These are phyloP conservation scores for Bufotes viridis DNA, from an alignment of 2,797 vertebrate genomes.

Conservation along the genomic window DNA sequence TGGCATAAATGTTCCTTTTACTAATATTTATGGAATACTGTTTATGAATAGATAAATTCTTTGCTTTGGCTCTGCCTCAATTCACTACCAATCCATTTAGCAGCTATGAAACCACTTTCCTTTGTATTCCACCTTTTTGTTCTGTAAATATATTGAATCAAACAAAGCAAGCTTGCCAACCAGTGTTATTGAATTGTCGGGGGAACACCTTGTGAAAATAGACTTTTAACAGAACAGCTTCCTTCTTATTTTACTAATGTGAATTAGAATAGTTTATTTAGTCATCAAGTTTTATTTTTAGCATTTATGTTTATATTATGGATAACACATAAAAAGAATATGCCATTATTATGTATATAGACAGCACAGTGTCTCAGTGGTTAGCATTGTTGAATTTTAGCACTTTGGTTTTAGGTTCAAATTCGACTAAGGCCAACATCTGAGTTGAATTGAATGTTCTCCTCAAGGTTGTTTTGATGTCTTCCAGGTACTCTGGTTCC, in stretches of 20 bases:
- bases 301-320: neutral
- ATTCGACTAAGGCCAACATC: neutral
- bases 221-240: constrained; percentile 58
- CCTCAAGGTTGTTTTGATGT: neutral
- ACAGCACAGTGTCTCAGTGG: neutral
- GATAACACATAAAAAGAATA: neutral
- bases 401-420: neutral
- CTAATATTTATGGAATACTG: constrained; percentile 63
- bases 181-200: constrained; percentile 56
- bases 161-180: constrained; percentile 55
- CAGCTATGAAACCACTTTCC: constrained; percentile 57
- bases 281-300: constrained; percentile 48
- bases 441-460: neutral
- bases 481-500: neutral
- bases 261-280: constrained; percentile 41
- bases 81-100: constrained; percentile 60
- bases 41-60: constrained; percentile 62
- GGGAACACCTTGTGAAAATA: constrained; percentile 60
- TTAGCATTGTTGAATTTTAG: neutral
- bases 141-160: constrained; percentile 59
- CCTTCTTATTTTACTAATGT: constrained; percentile 60
- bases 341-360: neutral
- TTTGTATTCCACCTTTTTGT: constrained; percentile 46
- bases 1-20: constrained; percentile 60
- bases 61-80: constrained; percentile 53